Base-by-base conservation (phyloP, 2,888 invertebrate species). In the Bhutanitis thaidina region DNA sequence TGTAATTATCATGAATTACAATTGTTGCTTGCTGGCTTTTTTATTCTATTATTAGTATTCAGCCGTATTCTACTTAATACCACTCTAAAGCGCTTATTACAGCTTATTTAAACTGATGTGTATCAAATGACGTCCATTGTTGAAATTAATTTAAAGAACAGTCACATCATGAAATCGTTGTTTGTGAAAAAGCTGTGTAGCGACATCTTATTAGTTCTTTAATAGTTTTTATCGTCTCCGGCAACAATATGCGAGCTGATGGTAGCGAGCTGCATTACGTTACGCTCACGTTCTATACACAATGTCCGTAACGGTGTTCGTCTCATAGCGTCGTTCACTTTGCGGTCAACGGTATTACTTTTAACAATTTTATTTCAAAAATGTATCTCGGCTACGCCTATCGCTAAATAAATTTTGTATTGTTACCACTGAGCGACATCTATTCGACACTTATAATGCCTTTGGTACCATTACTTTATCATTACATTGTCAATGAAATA, bases 271-370 rank as follows among this genome's bases (percentile, higher is more conserved):
- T 63, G 69, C 65, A 72, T 73, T 65, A 72, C 68, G 71, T 66
- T 68, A 67, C 67, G 75, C 77, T 80, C 80, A 80, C 80, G 80
- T 77, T 69, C 70, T 56, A 68, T 69, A 69, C 70, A 79, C 80
- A 80, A 79, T 79, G 75, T 72, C 62, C 58, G 65, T 82, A 83
- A 82, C 83, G 81, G 83, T 79, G 64, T 58, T 53, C 58, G 59
- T 69, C 67, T 71, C 67, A 63, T 63, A 64, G 64, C 54, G 57
- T 59, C 61, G 65, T 66, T 74, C 73, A 74, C 65, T 70, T 68
- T 69, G 70, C 71, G 70, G 64, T 71, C 72, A 78, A 77, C 77
- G 79, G 77, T 77, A 76, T 74, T 66, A 64, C 68, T 71, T 71
- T 76, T 74, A 77, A 69, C 66, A 65, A 74, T 72, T 76, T 77